phyloP scores from a whole-genome alignment of 2,113 vertebrate species.

The Anhinga rufa region DNA sequence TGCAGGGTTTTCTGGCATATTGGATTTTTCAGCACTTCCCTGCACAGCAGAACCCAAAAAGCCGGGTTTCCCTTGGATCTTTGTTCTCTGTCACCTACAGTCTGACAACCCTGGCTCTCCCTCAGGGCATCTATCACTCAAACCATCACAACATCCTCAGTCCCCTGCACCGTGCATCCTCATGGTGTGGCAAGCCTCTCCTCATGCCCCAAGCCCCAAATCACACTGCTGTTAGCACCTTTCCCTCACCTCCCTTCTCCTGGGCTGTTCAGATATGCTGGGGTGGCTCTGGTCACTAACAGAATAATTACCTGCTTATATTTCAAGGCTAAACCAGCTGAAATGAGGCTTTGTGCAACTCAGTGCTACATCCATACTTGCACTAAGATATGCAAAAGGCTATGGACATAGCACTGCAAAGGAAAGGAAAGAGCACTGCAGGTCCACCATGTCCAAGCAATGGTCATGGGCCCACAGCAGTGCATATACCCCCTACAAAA shows the following conservation, averaged over 20 bases:
- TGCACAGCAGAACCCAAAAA: background rate
- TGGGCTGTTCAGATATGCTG: background rate
- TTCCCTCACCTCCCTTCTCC: background rate
- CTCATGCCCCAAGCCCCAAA: background rate
- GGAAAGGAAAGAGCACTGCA: background rate
- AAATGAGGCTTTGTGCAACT: background rate
- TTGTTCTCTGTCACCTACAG: background rate
- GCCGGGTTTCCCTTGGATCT: background rate
- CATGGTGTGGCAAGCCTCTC: background rate
- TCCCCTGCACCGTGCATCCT: fast-evolving
- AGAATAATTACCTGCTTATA: background rate
- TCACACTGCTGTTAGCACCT: background rate
- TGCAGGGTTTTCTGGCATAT: background rate
- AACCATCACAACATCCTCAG: background rate
- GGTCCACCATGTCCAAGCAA: background rate
- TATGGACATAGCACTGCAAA: background rate
- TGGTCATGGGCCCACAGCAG: background rate
- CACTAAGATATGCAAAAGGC: background rate
- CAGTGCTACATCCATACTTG: background rate
- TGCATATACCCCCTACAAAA: background rate
- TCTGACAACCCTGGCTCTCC: background rate
- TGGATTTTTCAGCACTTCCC: background rate
- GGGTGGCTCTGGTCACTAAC: background rate
- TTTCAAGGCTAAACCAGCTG: background rate
- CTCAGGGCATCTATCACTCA: background rate